Base-by-base conservation (phyloP, 2,113 vertebrate genomes). In the Felis catus region DNA sequence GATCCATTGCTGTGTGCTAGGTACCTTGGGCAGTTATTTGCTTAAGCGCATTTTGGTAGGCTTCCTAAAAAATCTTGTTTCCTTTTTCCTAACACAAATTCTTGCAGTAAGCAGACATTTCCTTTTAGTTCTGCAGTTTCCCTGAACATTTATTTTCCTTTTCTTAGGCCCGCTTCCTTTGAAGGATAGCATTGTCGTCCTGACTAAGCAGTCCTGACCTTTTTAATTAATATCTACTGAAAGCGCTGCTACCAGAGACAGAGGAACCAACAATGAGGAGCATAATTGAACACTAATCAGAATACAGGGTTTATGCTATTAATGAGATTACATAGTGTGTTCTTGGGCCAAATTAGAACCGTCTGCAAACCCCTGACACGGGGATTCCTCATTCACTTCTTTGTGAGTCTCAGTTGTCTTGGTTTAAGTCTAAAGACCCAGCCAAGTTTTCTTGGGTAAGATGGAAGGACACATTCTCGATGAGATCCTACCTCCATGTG, bases 361-460 rank as follows among this genome's bases (percentile, higher is more conserved):
- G 31, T n/a, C 7, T 31, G 7, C 51, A n/a, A 63, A 33, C 27
- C 21, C 4, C 16, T 93, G 27, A 29, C 36, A 27, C 16, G 27
- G 80, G 31, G 61, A 27, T 41, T 41, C 61, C 18, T 79, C 18
- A 27, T 41, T 41, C 74, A 5, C 18, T 70, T 94, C 55, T 15
- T 1, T 73, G 18, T 7, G 3, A 68, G 68, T 96, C 45, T 91
- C 18, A 33, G 14, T 82, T 41, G 23, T 85, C 51, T 1, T 45
- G 61, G 18, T 92, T 91, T 71, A 74, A 83, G 39, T 68, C 36
- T 78, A 70, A 94, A 95, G 70, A 93, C 51, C 31, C 70, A 88
- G 10, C 29, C 39, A 73, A 33, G 5, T 95, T 81, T 95, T 85
- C 65, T 89, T 89, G 88, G 61, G 18, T 83, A 39, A 88, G 81